Evolutionary conservation across 92 coral and sea anemone species (phyloP).

Genomic region (Zoanthus sansibaricus): DNA sequence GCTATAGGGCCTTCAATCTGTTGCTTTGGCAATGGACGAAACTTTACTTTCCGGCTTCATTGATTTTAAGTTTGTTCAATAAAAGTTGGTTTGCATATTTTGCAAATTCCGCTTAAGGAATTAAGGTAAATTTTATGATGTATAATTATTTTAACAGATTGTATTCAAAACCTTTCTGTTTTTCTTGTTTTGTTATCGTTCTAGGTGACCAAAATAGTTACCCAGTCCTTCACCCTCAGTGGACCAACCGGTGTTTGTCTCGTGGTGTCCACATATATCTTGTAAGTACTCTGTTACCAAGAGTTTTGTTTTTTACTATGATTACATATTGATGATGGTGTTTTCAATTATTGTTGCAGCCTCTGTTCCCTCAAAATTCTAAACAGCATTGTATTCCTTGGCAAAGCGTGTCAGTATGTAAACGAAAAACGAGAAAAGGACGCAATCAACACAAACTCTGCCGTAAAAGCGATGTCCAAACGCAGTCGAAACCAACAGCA

Average conservation of each 20-base stretch:
- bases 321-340: not conserved
- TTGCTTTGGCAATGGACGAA: too few species aligned
- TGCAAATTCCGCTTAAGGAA: too few species aligned
- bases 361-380: conserved; percentile 87
- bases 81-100: too few species aligned
- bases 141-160: too few species aligned
- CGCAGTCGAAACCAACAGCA: conserved; percentile 13
- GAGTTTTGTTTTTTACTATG: too few species aligned
- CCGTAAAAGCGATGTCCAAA: not conserved
- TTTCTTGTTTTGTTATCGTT: not conserved
- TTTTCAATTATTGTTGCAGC: conserved; percentile 57
- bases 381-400: conserved; percentile 94
- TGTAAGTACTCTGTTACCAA: conserved; percentile 63
- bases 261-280: conserved; percentile 72
- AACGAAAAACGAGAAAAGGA: conserved; percentile 74
- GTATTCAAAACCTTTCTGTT: too few species aligned
- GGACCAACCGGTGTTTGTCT: conserved; percentile 86
- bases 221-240: conserved; percentile 82
- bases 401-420: conserved; percentile 89
- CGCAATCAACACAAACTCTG: conserved; percentile 9
- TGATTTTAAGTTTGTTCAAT: too few species aligned
- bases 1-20: too few species aligned
- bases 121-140: too few species aligned
- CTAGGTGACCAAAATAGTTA: conserved; percentile 80
- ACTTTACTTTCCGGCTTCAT: too few species aligned